phyloP scores from a whole-genome alignment of 2,888 invertebrate genomes.

The Sarcophaga variegata region DNA sequence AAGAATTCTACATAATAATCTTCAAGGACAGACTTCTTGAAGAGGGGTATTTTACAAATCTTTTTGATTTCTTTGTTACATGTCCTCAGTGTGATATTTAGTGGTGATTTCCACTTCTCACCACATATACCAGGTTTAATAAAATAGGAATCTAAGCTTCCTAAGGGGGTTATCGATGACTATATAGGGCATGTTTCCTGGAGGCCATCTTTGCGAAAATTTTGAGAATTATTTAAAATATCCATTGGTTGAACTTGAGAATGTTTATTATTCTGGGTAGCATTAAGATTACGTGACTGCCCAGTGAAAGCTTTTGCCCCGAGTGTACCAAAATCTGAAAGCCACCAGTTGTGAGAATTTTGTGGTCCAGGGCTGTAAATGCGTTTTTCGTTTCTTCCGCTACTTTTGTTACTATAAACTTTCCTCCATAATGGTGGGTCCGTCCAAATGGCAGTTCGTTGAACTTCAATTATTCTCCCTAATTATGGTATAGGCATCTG shows the following conservation, averaged over 20 bases:
- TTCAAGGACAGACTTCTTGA: slow-evolving; percentile 20
- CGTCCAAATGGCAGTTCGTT: not conserved
- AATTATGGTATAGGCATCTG: slow-evolving; percentile 6
- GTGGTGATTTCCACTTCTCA: slow-evolving; percentile 10
- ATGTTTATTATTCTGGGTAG: not conserved
- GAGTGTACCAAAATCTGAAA: not conserved
- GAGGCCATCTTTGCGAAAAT: slow-evolving; percentile 25
- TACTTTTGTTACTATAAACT: no score
- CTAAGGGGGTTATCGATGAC: slow-evolving; percentile 16
- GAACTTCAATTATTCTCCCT: slow-evolving; percentile 7
- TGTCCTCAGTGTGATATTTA: slow-evolving; percentile 26
- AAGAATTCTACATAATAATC: slow-evolving; percentile 36
- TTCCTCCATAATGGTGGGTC: no score
- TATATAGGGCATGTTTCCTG: slow-evolving; percentile 30
- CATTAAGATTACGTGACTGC: no score
- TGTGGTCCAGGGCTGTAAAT: not conserved
- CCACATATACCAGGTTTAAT: not conserved
- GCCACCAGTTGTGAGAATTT: not conserved
- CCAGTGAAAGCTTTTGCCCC: no score
- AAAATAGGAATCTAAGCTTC: slow-evolving; percentile 22
- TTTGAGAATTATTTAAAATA: slow-evolving; percentile 17
- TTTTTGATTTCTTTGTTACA: slow-evolving; percentile 9
- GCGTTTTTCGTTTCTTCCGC: not conserved
- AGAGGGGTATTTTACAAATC: slow-evolving; percentile 30
- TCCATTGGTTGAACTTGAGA: not conserved